These are phyloP conservation scores for Crypturellus undulatus DNA, from an alignment of 2,113 vertebrate genomes.

Conservation along the genomic window DNA sequence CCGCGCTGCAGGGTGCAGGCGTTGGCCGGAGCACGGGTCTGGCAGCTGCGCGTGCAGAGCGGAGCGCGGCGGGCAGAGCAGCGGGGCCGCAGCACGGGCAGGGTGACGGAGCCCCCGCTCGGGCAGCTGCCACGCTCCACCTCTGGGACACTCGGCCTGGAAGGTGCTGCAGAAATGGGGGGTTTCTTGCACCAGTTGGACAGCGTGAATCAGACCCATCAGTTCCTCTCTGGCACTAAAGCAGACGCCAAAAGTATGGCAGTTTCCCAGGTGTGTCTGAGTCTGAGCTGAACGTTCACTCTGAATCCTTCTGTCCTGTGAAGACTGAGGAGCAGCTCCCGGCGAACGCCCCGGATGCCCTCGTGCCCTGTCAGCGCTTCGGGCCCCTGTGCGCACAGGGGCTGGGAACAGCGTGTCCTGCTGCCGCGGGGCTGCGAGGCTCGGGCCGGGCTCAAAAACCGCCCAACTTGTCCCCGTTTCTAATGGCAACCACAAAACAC, in stretches of 20 bases:
- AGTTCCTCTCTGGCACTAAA: background rate
- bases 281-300: background rate
- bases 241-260: background rate
- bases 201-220: background rate
- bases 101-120: fast-evolving
- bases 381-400: background rate
- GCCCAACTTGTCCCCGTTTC: slow-evolving; percentile 68
- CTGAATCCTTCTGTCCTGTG: background rate
- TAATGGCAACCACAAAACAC: slow-evolving; percentile 73
- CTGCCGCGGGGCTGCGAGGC: background rate
- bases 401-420: slow-evolving; percentile 11
- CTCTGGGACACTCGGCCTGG: background rate
- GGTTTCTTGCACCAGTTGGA: background rate
- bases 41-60: no score
- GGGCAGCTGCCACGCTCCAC: background rate
- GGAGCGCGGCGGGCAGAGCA: no score
- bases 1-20: background rate
- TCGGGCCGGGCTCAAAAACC: slow-evolving; percentile 1
- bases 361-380: background rate
- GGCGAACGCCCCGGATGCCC: background rate
- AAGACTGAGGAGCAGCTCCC: background rate
- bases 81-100: no score
- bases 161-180: background rate
- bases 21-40: background rate
- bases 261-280: background rate